Base-by-base conservation (phyloP, 2,113 vertebrate genomes). In the Myotis yumanensis region DNA sequence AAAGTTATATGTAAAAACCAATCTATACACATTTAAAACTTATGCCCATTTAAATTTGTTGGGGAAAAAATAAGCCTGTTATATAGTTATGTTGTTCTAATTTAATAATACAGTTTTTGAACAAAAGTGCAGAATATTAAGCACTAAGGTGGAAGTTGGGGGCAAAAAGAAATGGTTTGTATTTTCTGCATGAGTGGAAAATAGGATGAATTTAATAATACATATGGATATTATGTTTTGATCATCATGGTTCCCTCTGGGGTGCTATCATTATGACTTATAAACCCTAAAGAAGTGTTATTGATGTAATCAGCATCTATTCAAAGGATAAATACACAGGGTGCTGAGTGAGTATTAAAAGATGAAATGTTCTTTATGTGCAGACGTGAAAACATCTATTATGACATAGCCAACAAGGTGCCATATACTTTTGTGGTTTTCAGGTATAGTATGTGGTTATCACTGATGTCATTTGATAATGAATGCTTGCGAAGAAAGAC, bases 161-260 rank as follows among this genome's bases (percentile, higher is more conserved):
- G 64, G 75, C 1, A 3, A 23, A 51, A 72, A 57, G 12, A 73
- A 82, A 76, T 76, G 22, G 68, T 75, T 93, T 80, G 20, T 75
- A 62, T 77, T 93, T 76, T 88, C 30, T 93, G 87, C 86, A 69
- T 90, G 68, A 83, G 30, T 90, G 86, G 75, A 43, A 86, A 72
- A 43, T 32, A 69, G 86, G 62, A 51, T 73, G 72, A 72, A 52
- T 93, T 69, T 79, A 85, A 82, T 80, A 48, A 62, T 77, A 23
- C 62, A 54, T 48, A 35, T 25, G 17, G 82, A 79, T 92, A 83
- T 91, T 93, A 37, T 89, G 75, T 83, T 93, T 89, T 23, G 46
- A 51, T 93, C 43, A 79, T 82, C n/a, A 66, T 18, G n/a, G n/a
- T 23, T 75, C 37, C 64, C 51, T 90, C 79, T 86, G 72, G 77